A percentile compares a stretch with the other conserved stretches of the same genome.
Conservation (phyloP, 1,140 invertebrate genomes). For the Hetaerina americana region DNA sequence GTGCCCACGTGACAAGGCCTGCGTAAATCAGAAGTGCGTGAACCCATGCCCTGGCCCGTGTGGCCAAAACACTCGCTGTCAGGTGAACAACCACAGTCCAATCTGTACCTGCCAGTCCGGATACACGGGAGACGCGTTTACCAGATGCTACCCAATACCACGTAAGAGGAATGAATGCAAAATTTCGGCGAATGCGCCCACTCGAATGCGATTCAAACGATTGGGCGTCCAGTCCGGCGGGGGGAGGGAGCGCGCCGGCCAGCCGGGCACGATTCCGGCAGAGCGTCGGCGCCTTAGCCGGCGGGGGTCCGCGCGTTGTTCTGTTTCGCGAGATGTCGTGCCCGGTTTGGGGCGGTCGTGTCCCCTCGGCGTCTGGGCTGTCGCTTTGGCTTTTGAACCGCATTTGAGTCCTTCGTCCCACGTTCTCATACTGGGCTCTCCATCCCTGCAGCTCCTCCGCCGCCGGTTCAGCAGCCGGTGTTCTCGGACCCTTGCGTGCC, state of each 20-base stretch:
- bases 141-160: constrained; percentile 5
- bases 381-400: neutral
- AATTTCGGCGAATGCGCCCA: neutral
- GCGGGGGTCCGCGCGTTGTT: constrained; percentile 32
- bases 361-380: constrained; percentile 19
- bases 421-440: neutral
- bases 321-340: constrained; percentile 7
- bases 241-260: neutral
- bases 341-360: constrained; percentile 24
- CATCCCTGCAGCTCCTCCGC: constrained; percentile 24
- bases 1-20: constrained; percentile 21
- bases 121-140: constrained; percentile 20
- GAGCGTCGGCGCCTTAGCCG: constrained; percentile 25
- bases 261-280: constrained; percentile 25
- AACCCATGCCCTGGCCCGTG: constrained; percentile 26
- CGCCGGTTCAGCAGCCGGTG: constrained; percentile 23
- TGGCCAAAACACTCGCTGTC: constrained; percentile 13
- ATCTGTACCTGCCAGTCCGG: constrained; percentile 25
- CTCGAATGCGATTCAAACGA: neutral
- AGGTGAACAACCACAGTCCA: constrained; percentile 9
- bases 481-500: constrained; percentile 32
- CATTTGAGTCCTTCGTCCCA: neutral
- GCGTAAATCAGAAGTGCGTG: constrained; percentile 22
- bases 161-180: neutral
- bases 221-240: neutral